Percentiles rank a stretch among this genome's conserved stretches.
These are phyloP conservation scores for Cydia pomonella DNA, from an alignment of 1,140 invertebrate species.

Conservation along the genomic window DNA sequence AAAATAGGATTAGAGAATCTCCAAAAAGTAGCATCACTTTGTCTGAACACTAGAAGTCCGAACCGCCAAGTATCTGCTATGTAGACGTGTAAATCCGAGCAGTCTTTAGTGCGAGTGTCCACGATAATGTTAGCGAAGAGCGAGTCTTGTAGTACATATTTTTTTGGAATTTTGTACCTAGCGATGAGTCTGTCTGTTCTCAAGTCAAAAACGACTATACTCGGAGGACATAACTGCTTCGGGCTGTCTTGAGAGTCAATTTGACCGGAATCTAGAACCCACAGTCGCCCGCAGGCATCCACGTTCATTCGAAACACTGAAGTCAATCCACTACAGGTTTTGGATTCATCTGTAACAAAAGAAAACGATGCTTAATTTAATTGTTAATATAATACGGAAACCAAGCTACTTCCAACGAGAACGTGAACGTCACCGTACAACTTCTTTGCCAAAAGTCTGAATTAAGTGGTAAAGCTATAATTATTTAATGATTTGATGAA, in stretches of 20 bases:
- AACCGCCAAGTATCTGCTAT: constrained; percentile 89
- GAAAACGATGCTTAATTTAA: constrained; percentile 14
- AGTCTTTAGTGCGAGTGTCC: constrained; percentile 84
- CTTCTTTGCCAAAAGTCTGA: no score
- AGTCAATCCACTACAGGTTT: constrained; percentile 84
- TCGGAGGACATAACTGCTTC: constrained; percentile 86
- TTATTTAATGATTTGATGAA: no score
- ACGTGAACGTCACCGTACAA: constrained; percentile 18
- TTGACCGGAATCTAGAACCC: constrained; percentile 89
- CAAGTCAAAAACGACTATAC: constrained; percentile 88
- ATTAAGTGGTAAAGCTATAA: no score
- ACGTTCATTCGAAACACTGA: constrained; percentile 89
- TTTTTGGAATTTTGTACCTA: constrained; percentile 83
- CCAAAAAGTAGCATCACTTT: constrained; percentile 85
- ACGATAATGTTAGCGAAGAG: constrained; percentile 88
- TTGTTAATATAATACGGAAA: no score
- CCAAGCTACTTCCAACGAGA: background rate
- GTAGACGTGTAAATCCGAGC: constrained; percentile 86
- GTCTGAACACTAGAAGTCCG: constrained; percentile 86
- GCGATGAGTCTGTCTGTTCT: constrained; percentile 83
- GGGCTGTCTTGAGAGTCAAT: constrained; percentile 80
- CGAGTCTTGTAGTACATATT: constrained; percentile 86
- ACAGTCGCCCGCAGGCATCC: constrained; percentile 86
- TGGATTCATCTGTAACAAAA: constrained; percentile 55
- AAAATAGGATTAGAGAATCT: constrained; percentile 88